These are phyloP conservation scores for Sebastes hubbsi DNA, from an alignment of 2,797 vertebrate species.

Conservation along the genomic window DNA sequence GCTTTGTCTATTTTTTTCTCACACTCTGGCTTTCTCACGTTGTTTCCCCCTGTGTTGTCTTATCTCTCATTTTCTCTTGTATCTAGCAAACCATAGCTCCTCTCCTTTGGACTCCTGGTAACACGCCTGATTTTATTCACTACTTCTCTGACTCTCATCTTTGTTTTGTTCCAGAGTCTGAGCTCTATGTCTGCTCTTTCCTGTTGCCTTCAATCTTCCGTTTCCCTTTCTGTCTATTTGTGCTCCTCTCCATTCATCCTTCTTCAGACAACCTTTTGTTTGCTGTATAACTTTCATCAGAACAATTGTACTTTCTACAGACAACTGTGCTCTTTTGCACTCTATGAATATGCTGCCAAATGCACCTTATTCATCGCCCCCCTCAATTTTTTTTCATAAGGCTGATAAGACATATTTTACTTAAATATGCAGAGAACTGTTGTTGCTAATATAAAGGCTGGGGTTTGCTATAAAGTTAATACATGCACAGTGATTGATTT, in stretches of 20 bases:
- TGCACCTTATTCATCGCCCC: neutral
- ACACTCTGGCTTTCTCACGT: conserved; percentile 38
- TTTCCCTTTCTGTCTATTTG: neutral
- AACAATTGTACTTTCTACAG: neutral
- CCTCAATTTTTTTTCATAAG: neutral
- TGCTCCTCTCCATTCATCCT: neutral
- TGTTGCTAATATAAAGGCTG: neutral
- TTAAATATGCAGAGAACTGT: neutral
- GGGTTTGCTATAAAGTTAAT: neutral
- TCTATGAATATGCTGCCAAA: neutral
- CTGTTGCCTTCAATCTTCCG: neutral
- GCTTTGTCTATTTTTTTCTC: conserved; percentile 28
- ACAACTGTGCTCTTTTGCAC: neutral
- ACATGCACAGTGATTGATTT: neutral
- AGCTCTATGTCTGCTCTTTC: neutral
- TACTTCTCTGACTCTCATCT: neutral
- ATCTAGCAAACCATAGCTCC: neutral
- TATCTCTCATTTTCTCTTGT: conserved; percentile 14
- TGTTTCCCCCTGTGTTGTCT: neutral
- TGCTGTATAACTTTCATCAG: neutral
- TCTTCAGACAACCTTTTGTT: neutral
- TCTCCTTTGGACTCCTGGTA: neutral
- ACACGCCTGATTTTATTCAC: conserved; percentile 12
- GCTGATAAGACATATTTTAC: neutral
- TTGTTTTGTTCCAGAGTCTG: neutral